Conservation (phyloP, 35 echinoderm and acorn worm genomes). For the Stichopus chloronotus region DNA sequence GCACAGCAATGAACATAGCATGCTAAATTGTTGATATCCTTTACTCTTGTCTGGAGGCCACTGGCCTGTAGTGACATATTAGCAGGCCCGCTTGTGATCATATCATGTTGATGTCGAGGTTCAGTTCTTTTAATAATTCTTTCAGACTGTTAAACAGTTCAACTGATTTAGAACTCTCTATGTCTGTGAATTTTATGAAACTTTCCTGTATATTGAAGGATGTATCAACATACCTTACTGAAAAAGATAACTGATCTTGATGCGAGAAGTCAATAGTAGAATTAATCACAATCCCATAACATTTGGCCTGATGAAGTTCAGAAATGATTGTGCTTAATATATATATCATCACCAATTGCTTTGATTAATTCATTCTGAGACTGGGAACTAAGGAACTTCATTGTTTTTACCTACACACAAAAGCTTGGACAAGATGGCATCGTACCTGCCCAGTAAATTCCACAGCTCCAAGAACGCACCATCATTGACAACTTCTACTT, state of each 20-base stretch:
- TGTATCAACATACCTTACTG: too few species aligned
- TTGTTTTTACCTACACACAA: not conserved
- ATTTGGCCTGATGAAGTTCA: not conserved
- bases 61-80: too few species aligned
- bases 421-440: not conserved
- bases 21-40: not conserved
- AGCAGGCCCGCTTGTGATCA: too few species aligned
- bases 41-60: not conserved
- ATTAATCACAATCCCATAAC: too few species aligned
- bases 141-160: not conserved
- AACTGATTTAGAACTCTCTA: too few species aligned
- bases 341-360: too few species aligned
- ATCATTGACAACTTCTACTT: too few species aligned
- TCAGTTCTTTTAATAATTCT: too few species aligned
- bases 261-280: not conserved
- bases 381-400: not conserved
- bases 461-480: not conserved
- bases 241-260: slow-evolving; percentile 3
- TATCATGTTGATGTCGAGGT: too few species aligned
- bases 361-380: slow-evolving; percentile 12
- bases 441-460: slow-evolving; percentile 1
- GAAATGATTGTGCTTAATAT: too few species aligned
- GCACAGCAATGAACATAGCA: not conserved
- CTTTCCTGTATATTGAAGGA: too few species aligned
- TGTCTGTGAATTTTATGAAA: too few species aligned